Conservation (phyloP, 2,113 vertebrate genomes). For the Melanerpes aurifrons region DNA sequence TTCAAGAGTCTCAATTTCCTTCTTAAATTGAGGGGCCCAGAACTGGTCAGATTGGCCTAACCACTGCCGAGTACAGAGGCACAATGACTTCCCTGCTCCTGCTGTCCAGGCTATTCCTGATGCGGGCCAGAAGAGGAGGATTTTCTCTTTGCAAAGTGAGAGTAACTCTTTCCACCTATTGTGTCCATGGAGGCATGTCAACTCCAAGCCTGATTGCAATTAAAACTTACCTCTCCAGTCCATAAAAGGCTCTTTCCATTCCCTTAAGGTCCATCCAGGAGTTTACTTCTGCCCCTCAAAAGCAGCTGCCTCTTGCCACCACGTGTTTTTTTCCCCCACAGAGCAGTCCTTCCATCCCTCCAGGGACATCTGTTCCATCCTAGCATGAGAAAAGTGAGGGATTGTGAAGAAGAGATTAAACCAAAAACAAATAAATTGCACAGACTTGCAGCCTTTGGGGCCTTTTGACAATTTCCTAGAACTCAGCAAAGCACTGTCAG, state of each 20-base stretch:
- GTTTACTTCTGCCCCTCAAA: background rate
- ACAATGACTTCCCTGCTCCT: no score
- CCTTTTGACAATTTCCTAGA: background rate
- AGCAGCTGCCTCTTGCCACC: background rate
- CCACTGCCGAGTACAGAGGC: no score
- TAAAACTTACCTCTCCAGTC: background rate
- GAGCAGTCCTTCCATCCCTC: background rate
- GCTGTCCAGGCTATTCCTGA: no score
- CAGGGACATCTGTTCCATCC: background rate
- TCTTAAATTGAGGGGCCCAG: no score
- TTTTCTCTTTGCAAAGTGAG: background rate
- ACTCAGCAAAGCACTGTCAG: background rate
- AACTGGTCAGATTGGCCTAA: no score
- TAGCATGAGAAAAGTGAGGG: background rate
- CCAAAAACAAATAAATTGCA: background rate
- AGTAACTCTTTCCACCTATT: background rate
- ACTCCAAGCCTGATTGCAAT: background rate
- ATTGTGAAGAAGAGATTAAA: background rate
- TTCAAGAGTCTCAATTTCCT: no score
- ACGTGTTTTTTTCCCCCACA: background rate
- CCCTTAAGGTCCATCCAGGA: background rate
- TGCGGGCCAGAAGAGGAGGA: background rate
- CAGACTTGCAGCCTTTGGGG: background rate
- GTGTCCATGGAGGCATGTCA: background rate
- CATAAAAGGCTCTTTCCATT: background rate